Evolutionary conservation across 2,888 invertebrate species (phyloP).

Genomic region (Glyphotaelius pellucidus): DNA sequence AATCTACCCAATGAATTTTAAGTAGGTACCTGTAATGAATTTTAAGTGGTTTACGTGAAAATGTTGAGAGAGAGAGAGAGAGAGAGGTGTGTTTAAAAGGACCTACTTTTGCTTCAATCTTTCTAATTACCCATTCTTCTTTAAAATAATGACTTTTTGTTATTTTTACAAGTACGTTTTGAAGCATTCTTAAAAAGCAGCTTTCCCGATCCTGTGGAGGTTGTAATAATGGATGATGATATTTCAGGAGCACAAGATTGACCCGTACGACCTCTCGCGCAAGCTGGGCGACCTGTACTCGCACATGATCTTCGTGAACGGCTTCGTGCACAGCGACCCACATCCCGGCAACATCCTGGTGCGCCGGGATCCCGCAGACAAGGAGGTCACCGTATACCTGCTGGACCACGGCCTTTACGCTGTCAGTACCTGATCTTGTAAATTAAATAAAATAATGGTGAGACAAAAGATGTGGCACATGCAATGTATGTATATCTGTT

Average conservation of each 20-base stretch:
- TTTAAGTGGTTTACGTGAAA: too few species aligned
- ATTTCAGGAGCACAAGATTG: slow-evolving; percentile 80
- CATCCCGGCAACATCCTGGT: slow-evolving; percentile 98
- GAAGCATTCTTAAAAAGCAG: background rate
- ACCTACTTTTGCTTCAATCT: background rate
- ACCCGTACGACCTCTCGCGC: slow-evolving; percentile 86
- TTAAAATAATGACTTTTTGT: background rate
- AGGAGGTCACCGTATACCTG: slow-evolving; percentile 81
- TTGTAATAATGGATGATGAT: slow-evolving; percentile 12
- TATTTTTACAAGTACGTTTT: background rate
- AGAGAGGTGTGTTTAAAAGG: background rate
- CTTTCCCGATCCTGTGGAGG: background rate
- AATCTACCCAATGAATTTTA: background rate
- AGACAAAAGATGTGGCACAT: too few species aligned
- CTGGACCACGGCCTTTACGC: slow-evolving; percentile 98
- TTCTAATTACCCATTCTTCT: background rate
- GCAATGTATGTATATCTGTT: too few species aligned
- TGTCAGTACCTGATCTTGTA: slow-evolving; percentile 76
- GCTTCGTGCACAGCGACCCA: slow-evolving; percentile 97
- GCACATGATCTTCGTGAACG: slow-evolving; percentile 97
- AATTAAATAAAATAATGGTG: too few species aligned
- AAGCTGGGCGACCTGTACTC: slow-evolving; percentile 95
- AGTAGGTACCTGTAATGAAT: background rate
- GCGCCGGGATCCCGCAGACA: slow-evolving; percentile 77
- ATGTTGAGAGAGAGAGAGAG: background rate